A percentile compares a stretch with the other conserved stretches of the same genome.
These are phyloP conservation scores for Mizuhopecten yessoensis DNA, from an alignment of 1,140 invertebrate genomes.

Conservation along the genomic window DNA sequence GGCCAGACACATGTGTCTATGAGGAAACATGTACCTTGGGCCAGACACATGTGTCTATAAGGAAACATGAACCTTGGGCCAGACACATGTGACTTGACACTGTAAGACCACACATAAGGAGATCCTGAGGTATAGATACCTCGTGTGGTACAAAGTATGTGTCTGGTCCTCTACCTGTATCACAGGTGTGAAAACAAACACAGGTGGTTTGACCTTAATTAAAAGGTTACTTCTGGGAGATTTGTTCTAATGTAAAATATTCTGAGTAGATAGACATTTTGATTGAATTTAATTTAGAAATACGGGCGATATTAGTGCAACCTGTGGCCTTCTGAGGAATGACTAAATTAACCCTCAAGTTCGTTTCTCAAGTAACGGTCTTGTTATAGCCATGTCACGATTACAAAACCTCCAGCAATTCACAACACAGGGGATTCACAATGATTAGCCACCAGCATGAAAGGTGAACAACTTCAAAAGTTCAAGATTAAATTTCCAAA, in stretches of 20 bases:
- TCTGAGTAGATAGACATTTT: not conserved
- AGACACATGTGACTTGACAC: not conserved
- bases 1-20: too few relatives aligned
- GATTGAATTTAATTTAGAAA: not conserved
- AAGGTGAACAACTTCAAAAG: not conserved
- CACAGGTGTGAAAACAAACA: not conserved
- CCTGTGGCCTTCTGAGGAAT: conserved; percentile 11
- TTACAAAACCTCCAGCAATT: not conserved
- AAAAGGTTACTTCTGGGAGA: not conserved
- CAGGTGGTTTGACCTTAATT: not conserved
- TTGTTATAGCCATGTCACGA: not conserved
- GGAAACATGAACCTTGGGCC: too few relatives aligned
- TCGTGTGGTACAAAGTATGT: not conserved
- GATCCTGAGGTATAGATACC: not conserved
- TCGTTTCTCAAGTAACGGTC: not conserved
- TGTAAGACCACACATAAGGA: not conserved
- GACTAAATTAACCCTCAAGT: not conserved
- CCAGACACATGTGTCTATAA: too few relatives aligned
- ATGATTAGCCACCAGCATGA: not conserved
- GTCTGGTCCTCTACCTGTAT: not conserved
- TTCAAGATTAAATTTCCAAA: conserved; percentile 18
- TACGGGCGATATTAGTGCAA: not conserved
- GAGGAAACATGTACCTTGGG: too few relatives aligned
- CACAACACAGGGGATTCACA: not conserved
- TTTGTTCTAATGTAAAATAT: not conserved